Conservation (phyloP, 2,797 vertebrate genomes). For the Gallinago solitaria region DNA sequence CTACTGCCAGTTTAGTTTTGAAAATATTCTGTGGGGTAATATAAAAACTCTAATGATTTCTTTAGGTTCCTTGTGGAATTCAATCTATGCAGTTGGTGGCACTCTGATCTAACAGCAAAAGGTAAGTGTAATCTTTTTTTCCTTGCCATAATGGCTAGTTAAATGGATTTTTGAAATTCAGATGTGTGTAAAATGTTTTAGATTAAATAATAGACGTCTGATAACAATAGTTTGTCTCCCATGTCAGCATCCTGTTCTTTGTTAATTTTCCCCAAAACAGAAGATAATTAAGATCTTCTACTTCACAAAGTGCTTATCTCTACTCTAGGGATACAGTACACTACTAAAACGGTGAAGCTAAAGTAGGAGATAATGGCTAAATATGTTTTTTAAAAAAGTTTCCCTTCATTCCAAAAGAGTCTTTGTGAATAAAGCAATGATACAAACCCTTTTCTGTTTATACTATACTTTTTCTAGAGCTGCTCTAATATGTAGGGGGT, state of each 20-base stretch:
- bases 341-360: neutral
- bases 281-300: neutral
- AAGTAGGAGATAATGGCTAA: neutral
- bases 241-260: neutral
- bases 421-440: neutral
- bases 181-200: neutral
- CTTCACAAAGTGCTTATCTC: neutral
- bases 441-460: neutral
- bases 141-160: neutral
- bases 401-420: neutral
- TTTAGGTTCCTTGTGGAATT: conserved; percentile 96
- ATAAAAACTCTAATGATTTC: conserved; percentile 42
- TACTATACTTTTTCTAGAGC: neutral
- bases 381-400: neutral
- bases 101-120: conserved; percentile 90
- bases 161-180: neutral
- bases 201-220: neutral
- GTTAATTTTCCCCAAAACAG: neutral
- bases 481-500: neutral
- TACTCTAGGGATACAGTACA: neutral
- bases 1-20: neutral
- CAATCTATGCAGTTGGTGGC: conserved; percentile 98
- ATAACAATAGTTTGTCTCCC: neutral
- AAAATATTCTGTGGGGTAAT: conserved; percentile 28
- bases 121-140: conserved; percentile 78